Evolutionary conservation across 2,113 vertebrate species (phyloP).

Genomic region (Okapia johnstoni): DNA sequence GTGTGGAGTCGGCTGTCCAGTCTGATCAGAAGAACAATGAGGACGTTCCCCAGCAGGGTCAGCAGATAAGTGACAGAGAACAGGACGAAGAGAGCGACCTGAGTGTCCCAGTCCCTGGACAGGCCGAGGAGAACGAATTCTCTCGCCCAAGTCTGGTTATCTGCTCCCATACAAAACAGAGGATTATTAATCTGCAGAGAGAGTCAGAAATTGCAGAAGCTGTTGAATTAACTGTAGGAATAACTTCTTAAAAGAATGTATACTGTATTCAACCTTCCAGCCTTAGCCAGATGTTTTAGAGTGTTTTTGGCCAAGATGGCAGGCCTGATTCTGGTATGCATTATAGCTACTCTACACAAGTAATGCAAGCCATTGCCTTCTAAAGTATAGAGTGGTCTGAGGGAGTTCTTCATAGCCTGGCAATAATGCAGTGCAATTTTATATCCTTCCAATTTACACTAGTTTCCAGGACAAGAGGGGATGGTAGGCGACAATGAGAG

Average conservation of each 20-base stretch:
- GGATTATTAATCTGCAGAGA: neutral
- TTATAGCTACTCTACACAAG: neutral
- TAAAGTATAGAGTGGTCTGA: neutral
- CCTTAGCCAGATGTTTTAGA: neutral
- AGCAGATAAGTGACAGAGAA: slow-evolving; percentile 25
- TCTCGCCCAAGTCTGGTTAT: slow-evolving; percentile 5
- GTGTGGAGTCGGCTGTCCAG: slow-evolving; percentile 59
- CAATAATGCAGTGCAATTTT: neutral
- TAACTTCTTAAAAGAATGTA: neutral
- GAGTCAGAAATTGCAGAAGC: neutral
- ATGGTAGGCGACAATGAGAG: neutral
- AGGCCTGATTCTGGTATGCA: neutral
- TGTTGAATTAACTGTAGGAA: neutral
- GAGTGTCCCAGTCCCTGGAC: neutral
- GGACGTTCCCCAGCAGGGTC: slow-evolving; percentile 51
- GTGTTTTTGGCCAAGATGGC: neutral
- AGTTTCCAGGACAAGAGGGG: neutral
- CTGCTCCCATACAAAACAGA: neutral
- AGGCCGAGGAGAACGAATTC: slow-evolving; percentile 57
- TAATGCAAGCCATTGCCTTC: neutral
- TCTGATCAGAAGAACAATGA: slow-evolving; percentile 35
- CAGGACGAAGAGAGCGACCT: slow-evolving; percentile 6
- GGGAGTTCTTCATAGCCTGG: neutral
- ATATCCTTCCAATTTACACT: neutral
- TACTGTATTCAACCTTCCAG: neutral